These are phyloP conservation scores for Ptiloglossa arizonensis DNA, from an alignment of 1,140 invertebrate genomes.

Conservation along the genomic window DNA sequence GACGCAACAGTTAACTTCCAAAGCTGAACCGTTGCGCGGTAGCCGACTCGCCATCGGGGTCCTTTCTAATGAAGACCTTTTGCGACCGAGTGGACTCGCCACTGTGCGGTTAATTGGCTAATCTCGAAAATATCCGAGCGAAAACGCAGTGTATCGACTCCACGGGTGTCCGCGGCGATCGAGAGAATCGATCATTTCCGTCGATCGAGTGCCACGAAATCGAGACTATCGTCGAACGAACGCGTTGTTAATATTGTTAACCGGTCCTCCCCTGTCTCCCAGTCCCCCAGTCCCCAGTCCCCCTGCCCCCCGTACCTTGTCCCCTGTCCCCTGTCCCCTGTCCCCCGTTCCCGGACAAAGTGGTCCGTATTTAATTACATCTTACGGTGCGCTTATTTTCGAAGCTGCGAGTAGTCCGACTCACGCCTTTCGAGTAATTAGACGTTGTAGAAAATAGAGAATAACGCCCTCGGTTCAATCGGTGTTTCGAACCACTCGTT, in stretches of 20 bases:
- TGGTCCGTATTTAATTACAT: slow-evolving; percentile 35
- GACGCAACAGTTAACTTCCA: slow-evolving; percentile 61
- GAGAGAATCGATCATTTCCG: not conserved
- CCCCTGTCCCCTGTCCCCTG: no score
- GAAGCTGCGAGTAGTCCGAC: slow-evolving; percentile 30
- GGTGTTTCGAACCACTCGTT: slow-evolving; percentile 8
- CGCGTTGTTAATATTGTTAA: slow-evolving; percentile 31
- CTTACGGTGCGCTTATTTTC: slow-evolving; percentile 32
- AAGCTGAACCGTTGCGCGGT: slow-evolving; percentile 62
- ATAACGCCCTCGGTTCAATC: slow-evolving; percentile 17
- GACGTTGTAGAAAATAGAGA: slow-evolving; percentile 14
- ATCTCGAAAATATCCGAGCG: not conserved
- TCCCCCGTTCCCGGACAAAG: slow-evolving; percentile 24
- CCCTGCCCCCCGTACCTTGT: no score
- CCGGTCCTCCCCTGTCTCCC: no score
- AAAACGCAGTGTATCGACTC: not conserved
- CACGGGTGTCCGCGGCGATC: not conserved
- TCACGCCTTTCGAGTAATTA: slow-evolving; percentile 38
- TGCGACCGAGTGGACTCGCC: slow-evolving; percentile 50
- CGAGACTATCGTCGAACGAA: slow-evolving; percentile 9
- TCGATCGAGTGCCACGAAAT: not conserved
- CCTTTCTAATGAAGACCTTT: slow-evolving; percentile 65
- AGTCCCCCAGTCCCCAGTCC: no score
- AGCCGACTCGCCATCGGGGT: slow-evolving; percentile 56
- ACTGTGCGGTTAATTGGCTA: slow-evolving; percentile 59